Evolutionary conservation across 1,140 invertebrate genomes (phyloP), one percentile per base, ranked within the genome.

Genomic region (Brachionus asplanchnoidis): DNA sequence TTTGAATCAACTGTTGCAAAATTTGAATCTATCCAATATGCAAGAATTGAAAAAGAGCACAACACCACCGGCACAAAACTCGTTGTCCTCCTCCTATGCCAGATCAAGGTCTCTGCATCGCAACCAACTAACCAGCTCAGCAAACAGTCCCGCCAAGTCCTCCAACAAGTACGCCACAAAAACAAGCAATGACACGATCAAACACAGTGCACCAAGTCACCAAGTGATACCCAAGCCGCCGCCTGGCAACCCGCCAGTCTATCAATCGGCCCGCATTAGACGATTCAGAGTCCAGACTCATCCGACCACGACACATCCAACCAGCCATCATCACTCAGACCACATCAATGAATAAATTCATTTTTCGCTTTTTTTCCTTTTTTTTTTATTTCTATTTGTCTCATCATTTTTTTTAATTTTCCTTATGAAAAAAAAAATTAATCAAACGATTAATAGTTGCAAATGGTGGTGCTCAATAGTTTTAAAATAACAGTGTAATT

Each of bases 141-240:
- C 36, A 8, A 5, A 36, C 6, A 73, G 1, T 40, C 7, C 17
- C n/a, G n/a, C 32, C 32, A 73, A 73, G 8, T 44, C 17, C 40
- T 4, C 53, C 1, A 60, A 60, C 17, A 60, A 70, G n/a, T 66
- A 26, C 4, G 11, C 26, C 28, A 70, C 3, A 0, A 73, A 73
- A 40, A 11, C 32, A 20, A 23, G 40, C 20, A 9, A 46, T 26
- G 9, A 77, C 11, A 32, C 14, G 7, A n/a, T 1, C 1, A 42
- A 36, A 9, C 6, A 11, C 14, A 80, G 12, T 20, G 32, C 32
- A 28, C 26, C 26, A 28, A 28, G 0, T 28, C 32, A 36, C 1
- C 50, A 80, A 4, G 79, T 82, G 28, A 32, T 82, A 65, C 79
- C 79, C 7, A 82, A 82, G 28, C 79, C 79, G 1, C 79, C 79